Evolutionary conservation across 2,888 invertebrate species (phyloP).

Genomic region (Dione juno): DNA sequence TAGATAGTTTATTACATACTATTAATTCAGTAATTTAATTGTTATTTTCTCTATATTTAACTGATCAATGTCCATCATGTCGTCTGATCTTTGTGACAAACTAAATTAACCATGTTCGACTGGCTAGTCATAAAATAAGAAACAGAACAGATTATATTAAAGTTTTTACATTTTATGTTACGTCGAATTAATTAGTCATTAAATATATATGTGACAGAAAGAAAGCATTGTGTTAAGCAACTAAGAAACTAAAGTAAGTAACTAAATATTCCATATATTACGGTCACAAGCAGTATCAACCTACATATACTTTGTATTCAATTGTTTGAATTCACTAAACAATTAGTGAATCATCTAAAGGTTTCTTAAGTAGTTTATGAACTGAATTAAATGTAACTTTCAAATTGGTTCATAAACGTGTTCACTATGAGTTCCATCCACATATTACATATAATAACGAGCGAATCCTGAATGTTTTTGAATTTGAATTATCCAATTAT

Average conservation of each 20-base stretch:
- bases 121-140: too few species aligned
- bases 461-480: too few species aligned
- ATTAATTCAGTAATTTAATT: too few species aligned
- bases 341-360: constrained; percentile 13
- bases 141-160: not conserved
- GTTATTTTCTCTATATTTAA: too few species aligned
- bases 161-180: not conserved
- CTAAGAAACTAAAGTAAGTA: not conserved
- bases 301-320: not conserved
- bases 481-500: too few species aligned
- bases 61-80: too few species aligned
- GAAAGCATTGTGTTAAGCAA: not conserved
- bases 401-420: constrained; percentile 40
- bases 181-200: not conserved
- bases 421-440: constrained; percentile 47
- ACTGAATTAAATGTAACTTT: constrained; percentile 34
- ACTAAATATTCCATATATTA: not conserved
- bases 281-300: not conserved
- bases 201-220: not conserved
- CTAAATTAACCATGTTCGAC: too few species aligned
- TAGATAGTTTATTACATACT: too few species aligned
- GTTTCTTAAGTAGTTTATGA: constrained; percentile 16
- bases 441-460: constrained; percentile 42
- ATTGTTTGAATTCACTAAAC: constrained; percentile 5
- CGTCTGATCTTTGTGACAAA: too few species aligned